Conservation (phyloP, 1,140 invertebrate genomes). For the Drosophila nebulosa region DNA sequence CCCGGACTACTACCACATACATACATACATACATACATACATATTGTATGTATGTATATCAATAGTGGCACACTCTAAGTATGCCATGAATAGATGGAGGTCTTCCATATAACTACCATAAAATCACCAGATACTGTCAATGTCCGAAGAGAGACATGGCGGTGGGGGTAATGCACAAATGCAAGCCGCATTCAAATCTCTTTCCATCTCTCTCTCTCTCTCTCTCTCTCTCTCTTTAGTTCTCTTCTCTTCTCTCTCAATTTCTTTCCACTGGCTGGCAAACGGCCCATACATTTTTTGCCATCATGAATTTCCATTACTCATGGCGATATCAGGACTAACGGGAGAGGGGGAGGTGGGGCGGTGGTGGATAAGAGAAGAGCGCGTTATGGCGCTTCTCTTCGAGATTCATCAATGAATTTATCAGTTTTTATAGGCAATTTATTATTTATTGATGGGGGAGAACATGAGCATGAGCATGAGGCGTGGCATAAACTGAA, state of each 20-base stretch:
- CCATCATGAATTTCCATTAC: slow-evolving; percentile 71
- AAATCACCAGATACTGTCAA: slow-evolving; percentile 38
- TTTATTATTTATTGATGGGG: slow-evolving; percentile 75
- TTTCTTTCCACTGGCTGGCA: background rate
- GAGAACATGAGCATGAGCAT: background rate
- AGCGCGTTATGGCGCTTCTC: slow-evolving; percentile 35
- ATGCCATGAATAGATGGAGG: slow-evolving; percentile 41
- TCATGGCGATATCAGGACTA: slow-evolving; percentile 19
- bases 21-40: too few relatives aligned
- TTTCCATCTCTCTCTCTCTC: background rate
- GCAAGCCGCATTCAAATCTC: slow-evolving; percentile 48
- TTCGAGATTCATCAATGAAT: slow-evolving; percentile 70
- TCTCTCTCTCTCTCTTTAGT: background rate
- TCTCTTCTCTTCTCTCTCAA: background rate
- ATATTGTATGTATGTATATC: background rate
- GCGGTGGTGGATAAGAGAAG: slow-evolving; percentile 5
- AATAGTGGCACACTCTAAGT: slow-evolving; percentile 17
- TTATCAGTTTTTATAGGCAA: slow-evolving; percentile 78
- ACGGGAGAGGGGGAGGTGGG: background rate
- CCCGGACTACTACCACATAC: background rate
- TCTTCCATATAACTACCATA: slow-evolving; percentile 30
- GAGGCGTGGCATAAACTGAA: background rate
- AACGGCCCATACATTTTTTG: slow-evolving; percentile 43
- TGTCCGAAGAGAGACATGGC: background rate
- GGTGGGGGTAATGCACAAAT: slow-evolving; percentile 25